phyloP scores from a whole-genome alignment of 2,888 invertebrate genomes.

The Alloscopus bannaensis region DNA sequence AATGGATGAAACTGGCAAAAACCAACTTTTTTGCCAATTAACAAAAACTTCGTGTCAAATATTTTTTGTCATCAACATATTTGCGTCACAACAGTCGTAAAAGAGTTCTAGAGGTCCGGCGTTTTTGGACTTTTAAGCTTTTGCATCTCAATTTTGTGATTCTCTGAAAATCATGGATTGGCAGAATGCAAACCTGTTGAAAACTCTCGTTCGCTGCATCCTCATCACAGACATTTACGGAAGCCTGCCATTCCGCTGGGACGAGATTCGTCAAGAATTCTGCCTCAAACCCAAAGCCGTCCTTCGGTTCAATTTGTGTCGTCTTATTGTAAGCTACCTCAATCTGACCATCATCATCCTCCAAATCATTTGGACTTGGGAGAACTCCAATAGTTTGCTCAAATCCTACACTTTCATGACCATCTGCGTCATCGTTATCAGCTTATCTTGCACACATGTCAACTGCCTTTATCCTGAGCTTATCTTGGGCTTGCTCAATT shows the following conservation, averaged over 20 bases:
- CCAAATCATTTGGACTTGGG: conserved; percentile 9
- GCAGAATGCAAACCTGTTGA: no score
- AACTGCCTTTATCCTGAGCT: neutral
- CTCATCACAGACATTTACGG: conserved; percentile 8
- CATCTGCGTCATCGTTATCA: neutral
- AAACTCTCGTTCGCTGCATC: neutral
- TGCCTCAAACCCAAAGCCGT: neutral
- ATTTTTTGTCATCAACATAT: no score
- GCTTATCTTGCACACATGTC: neutral
- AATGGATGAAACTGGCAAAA: no score
- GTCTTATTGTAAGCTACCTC: neutral
- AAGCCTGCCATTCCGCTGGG: conserved; percentile 22
- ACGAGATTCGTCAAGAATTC: neutral
- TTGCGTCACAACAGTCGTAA: no score
- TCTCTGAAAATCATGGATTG: no score
- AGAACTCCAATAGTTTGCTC: neutral
- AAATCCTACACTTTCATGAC: neutral
- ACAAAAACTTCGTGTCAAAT: no score
- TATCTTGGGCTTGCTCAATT: neutral
- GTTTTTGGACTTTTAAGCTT: no score
- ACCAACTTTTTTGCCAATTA: no score
- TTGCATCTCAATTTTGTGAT: no score
- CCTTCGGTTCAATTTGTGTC: neutral
- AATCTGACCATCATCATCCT: neutral
- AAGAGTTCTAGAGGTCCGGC: no score